Conservation (phyloP, 2,888 invertebrate genomes). For the Lissocephala sabroskyi region DNA sequence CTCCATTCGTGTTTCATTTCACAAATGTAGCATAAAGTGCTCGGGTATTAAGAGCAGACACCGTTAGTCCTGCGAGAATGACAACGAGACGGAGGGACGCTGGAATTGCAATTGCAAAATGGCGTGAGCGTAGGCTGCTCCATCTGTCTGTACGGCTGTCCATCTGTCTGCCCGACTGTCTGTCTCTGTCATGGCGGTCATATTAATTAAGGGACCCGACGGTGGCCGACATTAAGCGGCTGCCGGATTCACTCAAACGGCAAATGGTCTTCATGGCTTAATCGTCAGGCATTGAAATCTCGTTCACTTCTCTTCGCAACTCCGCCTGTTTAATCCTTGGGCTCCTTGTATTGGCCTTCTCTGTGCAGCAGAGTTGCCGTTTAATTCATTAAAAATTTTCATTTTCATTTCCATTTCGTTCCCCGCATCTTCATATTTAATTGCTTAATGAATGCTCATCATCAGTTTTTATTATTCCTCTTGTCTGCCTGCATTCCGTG, state of each 20-base stretch:
- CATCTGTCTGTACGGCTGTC: neutral
- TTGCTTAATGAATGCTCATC: neutral
- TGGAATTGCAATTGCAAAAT: constrained; percentile 25
- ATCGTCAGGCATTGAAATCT: too few relatives aligned
- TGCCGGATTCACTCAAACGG: neutral
- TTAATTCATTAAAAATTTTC: too few relatives aligned
- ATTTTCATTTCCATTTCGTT: neutral
- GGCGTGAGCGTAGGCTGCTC: constrained; percentile 9
- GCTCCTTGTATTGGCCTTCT: too few relatives aligned
- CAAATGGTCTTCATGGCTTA: neutral
- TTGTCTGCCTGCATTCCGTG: neutral
- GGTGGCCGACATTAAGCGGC: neutral
- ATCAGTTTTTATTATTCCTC: neutral
- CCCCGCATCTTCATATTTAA: neutral
- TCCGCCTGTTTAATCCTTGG: too few relatives aligned
- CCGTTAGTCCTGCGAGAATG: too few relatives aligned
- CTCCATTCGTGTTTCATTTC: too few relatives aligned
- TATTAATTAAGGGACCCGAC: constrained; percentile 7
- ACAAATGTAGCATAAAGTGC: too few relatives aligned
- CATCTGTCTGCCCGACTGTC: constrained; percentile 1
- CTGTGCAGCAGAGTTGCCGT: too few relatives aligned
- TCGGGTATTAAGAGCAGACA: too few relatives aligned
- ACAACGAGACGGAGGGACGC: neutral
- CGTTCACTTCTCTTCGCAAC: too few relatives aligned
- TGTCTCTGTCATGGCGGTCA: neutral